Conservation (phyloP, 2,888 invertebrate genomes). For the Chrysina gloriosa region DNA sequence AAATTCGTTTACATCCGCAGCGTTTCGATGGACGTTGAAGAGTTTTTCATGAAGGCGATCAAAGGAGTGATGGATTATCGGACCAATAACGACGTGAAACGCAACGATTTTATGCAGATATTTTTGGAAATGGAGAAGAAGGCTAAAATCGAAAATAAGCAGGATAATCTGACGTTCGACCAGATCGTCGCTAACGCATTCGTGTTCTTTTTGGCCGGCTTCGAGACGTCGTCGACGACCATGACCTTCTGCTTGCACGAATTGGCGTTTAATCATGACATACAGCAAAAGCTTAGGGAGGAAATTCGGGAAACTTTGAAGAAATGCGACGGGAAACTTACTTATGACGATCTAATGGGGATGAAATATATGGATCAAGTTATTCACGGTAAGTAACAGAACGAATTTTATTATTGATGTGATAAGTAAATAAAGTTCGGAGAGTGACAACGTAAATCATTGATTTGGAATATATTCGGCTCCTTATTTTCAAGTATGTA, state of each 20-base stretch:
- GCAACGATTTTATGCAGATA: slow-evolving; percentile 10
- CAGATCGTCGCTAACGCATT: not conserved
- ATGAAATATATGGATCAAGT: slow-evolving; percentile 21
- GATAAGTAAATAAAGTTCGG: not conserved
- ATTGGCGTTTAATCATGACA: slow-evolving; percentile 1
- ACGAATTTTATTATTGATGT: not conserved
- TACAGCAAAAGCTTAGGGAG: not conserved
- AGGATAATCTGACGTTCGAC: not conserved
- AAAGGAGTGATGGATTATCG: not conserved
- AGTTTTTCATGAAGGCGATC: not conserved
- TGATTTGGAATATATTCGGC: no score
- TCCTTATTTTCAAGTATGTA: no score
- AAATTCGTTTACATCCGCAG: not conserved
- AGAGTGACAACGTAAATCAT: no score
- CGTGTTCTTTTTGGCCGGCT: slow-evolving; percentile 9
- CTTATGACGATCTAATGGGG: slow-evolving; percentile 5
- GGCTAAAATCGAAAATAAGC: not conserved
- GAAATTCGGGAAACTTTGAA: not conserved
- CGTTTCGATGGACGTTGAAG: not conserved
- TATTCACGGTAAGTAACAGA: not conserved
- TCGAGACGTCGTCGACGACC: not conserved
- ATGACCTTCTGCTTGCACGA: slow-evolving; percentile 8
- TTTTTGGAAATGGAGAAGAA: slow-evolving; percentile 9
- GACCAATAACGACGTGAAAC: not conserved
- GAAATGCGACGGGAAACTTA: not conserved